These are phyloP conservation scores for Pangasius krempfi DNA, from an alignment of 2,797 vertebrate genomes.

Conservation along the genomic window DNA sequence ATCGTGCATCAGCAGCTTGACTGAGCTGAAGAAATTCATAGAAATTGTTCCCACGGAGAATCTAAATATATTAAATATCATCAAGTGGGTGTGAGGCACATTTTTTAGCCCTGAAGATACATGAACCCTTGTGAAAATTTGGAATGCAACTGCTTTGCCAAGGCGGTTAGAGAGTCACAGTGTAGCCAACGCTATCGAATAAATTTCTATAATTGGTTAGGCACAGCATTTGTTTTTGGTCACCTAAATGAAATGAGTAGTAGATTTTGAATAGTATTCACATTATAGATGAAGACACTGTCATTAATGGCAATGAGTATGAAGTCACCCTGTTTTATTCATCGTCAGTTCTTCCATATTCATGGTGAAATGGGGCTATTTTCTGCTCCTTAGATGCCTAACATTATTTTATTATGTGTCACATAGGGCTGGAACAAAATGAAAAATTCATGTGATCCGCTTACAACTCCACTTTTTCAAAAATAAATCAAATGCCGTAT, in stretches of 20 bases:
- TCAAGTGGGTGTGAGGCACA: slow-evolving; percentile 17
- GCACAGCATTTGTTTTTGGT: background rate
- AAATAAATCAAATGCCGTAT: background rate
- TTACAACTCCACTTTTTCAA: background rate
- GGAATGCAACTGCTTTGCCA: background rate
- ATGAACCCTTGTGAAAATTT: slow-evolving; percentile 9
- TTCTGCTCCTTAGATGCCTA: background rate
- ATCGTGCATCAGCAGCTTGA: background rate
- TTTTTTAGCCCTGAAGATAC: background rate
- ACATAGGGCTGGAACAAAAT: background rate
- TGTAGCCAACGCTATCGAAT: background rate
- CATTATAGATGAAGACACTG: background rate
- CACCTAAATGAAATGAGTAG: too few relatives aligned
- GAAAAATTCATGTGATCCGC: background rate
- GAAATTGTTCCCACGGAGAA: background rate
- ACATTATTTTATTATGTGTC: background rate
- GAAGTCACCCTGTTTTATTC: background rate
- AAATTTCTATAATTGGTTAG: background rate
- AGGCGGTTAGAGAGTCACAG: background rate
- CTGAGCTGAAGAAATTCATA: background rate
- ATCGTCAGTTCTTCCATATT: background rate
- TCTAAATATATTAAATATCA: slow-evolving; percentile 23
- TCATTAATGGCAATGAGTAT: background rate
- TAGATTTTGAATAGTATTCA: background rate
- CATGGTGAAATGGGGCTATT: background rate